These are phyloP conservation scores for Rhinophrynus dorsalis DNA, from an alignment of 2,797 vertebrate genomes.

Conservation along the genomic window DNA sequence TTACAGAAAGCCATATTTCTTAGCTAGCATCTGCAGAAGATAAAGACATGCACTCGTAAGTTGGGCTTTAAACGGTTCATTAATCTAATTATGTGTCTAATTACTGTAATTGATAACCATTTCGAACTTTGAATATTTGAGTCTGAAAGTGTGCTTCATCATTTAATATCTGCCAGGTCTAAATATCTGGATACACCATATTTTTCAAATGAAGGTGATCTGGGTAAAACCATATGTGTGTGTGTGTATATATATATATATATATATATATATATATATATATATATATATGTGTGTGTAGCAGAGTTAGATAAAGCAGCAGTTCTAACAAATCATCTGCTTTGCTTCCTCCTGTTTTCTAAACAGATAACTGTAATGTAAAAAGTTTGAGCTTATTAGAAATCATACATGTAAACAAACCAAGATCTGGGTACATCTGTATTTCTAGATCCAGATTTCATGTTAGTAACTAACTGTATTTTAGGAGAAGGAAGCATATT, in stretches of 20 bases:
- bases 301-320: too few relatives aligned
- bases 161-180: neutral
- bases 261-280: too few relatives aligned
- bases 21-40: constrained; percentile 57
- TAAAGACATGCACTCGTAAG: constrained; percentile 67
- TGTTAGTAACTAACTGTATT: too few relatives aligned
- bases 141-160: constrained; percentile 49
- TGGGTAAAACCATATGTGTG: too few relatives aligned
- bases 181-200: too few relatives aligned
- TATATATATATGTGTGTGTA: too few relatives aligned
- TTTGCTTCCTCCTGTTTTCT: neutral
- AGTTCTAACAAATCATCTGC: too few relatives aligned
- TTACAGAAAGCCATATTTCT: constrained; percentile 62
- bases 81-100: constrained; percentile 75
- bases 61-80: constrained; percentile 68
- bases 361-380: neutral
- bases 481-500: neutral
- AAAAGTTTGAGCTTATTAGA: constrained; percentile 29
- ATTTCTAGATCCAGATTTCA: neutral
- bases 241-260: too few relatives aligned
- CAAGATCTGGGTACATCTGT: neutral
- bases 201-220: too few relatives aligned
- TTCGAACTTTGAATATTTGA: constrained; percentile 63
- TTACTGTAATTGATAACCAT: constrained; percentile 75
- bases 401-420: neutral